These are phyloP conservation scores for Thunnus maccoyii DNA, from an alignment of 2,113 vertebrate genomes.

Conservation along the genomic window DNA sequence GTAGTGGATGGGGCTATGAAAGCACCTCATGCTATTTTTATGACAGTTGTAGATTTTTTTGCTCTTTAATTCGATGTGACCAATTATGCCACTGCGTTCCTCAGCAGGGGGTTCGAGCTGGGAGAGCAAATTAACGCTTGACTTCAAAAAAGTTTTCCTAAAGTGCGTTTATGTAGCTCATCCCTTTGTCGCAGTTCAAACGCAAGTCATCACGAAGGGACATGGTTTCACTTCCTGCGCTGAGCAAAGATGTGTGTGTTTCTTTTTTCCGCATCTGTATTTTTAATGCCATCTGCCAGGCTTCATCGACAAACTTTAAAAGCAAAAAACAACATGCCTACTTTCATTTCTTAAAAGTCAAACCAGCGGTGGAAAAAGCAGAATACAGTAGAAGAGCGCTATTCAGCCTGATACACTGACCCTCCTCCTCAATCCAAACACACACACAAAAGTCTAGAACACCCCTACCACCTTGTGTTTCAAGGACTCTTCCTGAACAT, in stretches of 20 bases:
- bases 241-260: slow-evolving; percentile 18
- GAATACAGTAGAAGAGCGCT: slow-evolving; percentile 19
- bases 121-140: slow-evolving; percentile 65
- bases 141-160: slow-evolving; percentile 71
- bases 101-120: slow-evolving; percentile 42
- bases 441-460: slow-evolving; percentile 8
- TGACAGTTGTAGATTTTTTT: slow-evolving; percentile 75
- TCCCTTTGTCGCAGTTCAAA: slow-evolving; percentile 66
- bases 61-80: slow-evolving; percentile 70
- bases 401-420: slow-evolving; percentile 25
- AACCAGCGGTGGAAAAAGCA: slow-evolving; percentile 2
- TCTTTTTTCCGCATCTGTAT: slow-evolving; percentile 25
- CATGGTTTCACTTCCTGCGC: slow-evolving; percentile 31
- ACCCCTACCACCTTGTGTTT: slow-evolving; percentile 57
- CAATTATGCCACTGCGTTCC: slow-evolving; percentile 62
- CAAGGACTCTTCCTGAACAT: slow-evolving; percentile 54
- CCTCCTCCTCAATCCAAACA: slow-evolving; percentile 9
- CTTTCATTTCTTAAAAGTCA: slow-evolving; percentile 45
- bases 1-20: slow-evolving; percentile 78
- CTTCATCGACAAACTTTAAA: slow-evolving; percentile 57
- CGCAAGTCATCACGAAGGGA: slow-evolving; percentile 21
- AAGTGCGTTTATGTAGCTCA: slow-evolving; percentile 62
- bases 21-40: slow-evolving; percentile 78
- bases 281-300: slow-evolving; percentile 26
- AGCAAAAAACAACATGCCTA: slow-evolving; percentile 30